phyloP scores from a whole-genome alignment of 2,888 invertebrate genomes.

The Leptogaster cylindrica region DNA sequence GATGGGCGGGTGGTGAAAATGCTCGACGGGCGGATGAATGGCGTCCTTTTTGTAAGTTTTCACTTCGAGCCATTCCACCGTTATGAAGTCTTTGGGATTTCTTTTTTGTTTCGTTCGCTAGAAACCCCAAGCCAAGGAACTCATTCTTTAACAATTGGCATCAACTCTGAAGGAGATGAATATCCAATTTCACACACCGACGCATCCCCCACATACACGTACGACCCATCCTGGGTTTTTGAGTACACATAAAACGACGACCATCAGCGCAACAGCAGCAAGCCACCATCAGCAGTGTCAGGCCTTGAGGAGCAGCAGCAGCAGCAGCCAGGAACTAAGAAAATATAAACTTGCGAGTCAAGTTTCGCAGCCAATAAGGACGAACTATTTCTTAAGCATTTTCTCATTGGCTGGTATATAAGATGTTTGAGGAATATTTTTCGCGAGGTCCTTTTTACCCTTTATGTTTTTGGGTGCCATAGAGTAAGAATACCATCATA shows the following conservation, averaged over 20 bases:
- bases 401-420: slow-evolving; percentile 44
- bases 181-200: neutral
- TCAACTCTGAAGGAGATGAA: neutral
- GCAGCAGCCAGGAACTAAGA: slow-evolving; percentile 26
- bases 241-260: neutral
- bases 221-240: slow-evolving; percentile 7
- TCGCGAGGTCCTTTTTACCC: slow-evolving; percentile 39
- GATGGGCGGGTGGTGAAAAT: no score
- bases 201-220: neutral
- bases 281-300: slow-evolving; percentile 9
- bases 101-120: no score
- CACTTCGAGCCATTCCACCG: slow-evolving; percentile 10
- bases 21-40: neutral
- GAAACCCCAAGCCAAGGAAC: neutral
- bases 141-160: neutral
- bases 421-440: slow-evolving; percentile 35
- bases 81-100: slow-evolving; percentile 3
- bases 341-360: slow-evolving; percentile 37
- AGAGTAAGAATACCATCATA: neutral
- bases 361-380: slow-evolving; percentile 45
- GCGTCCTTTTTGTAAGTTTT: slow-evolving; percentile 7
- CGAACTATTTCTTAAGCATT: slow-evolving; percentile 45
- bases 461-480: slow-evolving; percentile 37
- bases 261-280: slow-evolving; percentile 16
- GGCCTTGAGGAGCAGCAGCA: slow-evolving; percentile 18